phyloP scores from a whole-genome alignment of 1,140 invertebrate genomes.

The Sarcophaga peregrina region DNA sequence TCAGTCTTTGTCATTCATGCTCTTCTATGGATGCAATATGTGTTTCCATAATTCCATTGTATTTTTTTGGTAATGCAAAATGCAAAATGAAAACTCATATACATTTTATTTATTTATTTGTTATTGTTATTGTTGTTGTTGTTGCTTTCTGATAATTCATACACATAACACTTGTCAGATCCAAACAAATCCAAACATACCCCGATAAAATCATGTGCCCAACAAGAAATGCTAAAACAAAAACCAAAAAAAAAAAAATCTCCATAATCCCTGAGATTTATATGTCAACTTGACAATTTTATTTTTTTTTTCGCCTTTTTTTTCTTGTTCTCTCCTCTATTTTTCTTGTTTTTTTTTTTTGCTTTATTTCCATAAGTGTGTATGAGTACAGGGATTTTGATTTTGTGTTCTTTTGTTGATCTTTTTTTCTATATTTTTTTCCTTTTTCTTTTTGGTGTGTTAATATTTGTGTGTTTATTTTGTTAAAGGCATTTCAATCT shows the following conservation, averaged over 20 bases:
- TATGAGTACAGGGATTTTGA: background rate
- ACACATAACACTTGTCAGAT: conserved; percentile 14
- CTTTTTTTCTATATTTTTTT: background rate
- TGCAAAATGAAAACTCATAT: too few relatives aligned
- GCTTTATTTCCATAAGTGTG: background rate
- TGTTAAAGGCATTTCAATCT: background rate
- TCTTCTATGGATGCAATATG: background rate
- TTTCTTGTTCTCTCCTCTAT: background rate
- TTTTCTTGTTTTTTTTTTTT: conserved; percentile 49
- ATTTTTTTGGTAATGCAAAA: too few relatives aligned
- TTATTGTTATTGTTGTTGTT: background rate
- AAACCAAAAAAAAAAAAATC: conserved; percentile 25
- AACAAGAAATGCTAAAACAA: background rate
- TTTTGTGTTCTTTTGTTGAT: background rate
- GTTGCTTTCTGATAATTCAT: conserved; percentile 2
- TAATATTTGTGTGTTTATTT: background rate
- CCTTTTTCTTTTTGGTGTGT: background rate
- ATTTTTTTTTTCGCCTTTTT: conserved; percentile 56
- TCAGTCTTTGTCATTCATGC: too few relatives aligned
- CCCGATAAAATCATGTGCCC: background rate
- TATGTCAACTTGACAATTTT: conserved; percentile 66
- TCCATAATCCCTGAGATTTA: conserved; percentile 62
- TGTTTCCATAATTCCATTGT: background rate
- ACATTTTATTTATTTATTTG: background rate
- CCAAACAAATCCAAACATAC: background rate